Conservation (phyloP, 2,888 invertebrate species). For the Thecocarcelia acutangulata region DNA sequence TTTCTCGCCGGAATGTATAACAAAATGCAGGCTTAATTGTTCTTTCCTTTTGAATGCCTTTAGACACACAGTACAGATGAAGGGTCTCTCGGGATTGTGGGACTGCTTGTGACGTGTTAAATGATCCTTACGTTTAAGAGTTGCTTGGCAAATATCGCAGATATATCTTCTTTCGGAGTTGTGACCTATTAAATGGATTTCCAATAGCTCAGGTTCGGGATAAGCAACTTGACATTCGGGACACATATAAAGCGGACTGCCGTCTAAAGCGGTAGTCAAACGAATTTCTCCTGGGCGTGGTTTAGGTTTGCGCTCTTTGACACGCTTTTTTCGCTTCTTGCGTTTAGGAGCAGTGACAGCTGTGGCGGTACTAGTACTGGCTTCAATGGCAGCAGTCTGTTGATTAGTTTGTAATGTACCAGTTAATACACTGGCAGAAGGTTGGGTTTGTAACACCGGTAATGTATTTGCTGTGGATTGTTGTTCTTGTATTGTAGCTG, state of each 20-base stretch:
- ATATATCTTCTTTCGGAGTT: conserved; percentile 92
- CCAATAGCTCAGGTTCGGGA: conserved; percentile 90
- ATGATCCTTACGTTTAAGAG: conserved; percentile 93
- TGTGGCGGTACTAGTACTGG: conserved; percentile 73
- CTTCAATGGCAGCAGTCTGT: conserved; percentile 46
- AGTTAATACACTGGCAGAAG: conserved; percentile 39
- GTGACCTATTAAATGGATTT: conserved; percentile 92
- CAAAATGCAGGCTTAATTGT: conserved; percentile 92
- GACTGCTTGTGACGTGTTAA: conserved; percentile 93
- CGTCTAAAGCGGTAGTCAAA: conserved; percentile 89
- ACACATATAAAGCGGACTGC: conserved; percentile 92
- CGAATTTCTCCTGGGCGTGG: conserved; percentile 92
- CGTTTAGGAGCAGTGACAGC: conserved; percentile 84
- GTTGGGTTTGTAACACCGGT: conserved; percentile 84
- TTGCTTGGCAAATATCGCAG: conserved; percentile 94
- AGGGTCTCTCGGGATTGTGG: conserved; percentile 93
- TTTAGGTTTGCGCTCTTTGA: conserved; percentile 87
- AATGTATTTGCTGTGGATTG: conserved; percentile 67
- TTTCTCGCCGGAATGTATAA: conserved; percentile 93
- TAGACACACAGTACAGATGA: conserved; percentile 92
- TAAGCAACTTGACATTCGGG: conserved; percentile 95
- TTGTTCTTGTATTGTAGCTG: conserved; percentile 73
- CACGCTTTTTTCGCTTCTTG: conserved; percentile 90
- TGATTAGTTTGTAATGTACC: conserved; percentile 82
- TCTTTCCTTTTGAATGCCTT: conserved; percentile 95